Evolutionary conservation across 2,113 vertebrate genomes (phyloP), one percentile per base, ranked within the genome.

Genomic region (Oxygymnocypris stewartii): DNA sequence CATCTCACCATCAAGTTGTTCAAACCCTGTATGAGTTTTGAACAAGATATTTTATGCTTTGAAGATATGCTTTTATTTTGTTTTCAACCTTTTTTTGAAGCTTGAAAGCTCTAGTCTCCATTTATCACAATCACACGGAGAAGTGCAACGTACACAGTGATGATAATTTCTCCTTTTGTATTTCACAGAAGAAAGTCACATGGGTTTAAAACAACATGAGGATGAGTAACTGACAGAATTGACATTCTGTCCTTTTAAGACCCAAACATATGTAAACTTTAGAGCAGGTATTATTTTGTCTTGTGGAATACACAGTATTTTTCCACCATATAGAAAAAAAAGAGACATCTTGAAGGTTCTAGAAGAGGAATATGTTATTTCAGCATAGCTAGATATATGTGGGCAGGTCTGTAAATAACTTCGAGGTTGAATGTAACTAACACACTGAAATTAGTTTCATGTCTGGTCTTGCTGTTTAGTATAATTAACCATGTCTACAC

Each of bases 371-470:
- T n/a, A 42, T 23, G 37, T 73, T 42, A 42, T 42, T 23, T 12
- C 9, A 73, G 18, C 8, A 42, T 10, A 37, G 16, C 40, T 54
- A 5, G 23, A n/a, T 51, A 31, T 8, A 23, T 57, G 77, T 79
- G 3, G 31, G 10, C 6, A n/a, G 63, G 28, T 37, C 20, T 83
- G 67, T 84, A 73, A 83, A 83, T 83, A 71, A 47, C 44, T 51
- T 9, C 4, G 28, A 23, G 44, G 40, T n/a, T 82, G 63, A 69
- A 69, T 82, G n/a, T 49, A 37, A 69, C 49, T 74, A 84, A 74
- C 67, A 57, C 65, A 25, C 35, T 74, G 49, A 84, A 84, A 84
- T 84, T 35, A 84, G 82, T 75, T 84, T 74, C 69, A 59, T 74
- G 82, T 42, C 82, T 75, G 69, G 47, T 84, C 82, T 42, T 74